A percentile compares a stretch with the other conserved stretches of the same genome.
phyloP scores from a whole-genome alignment of 2,888 invertebrate species.

The Conchocele bisecta region DNA sequence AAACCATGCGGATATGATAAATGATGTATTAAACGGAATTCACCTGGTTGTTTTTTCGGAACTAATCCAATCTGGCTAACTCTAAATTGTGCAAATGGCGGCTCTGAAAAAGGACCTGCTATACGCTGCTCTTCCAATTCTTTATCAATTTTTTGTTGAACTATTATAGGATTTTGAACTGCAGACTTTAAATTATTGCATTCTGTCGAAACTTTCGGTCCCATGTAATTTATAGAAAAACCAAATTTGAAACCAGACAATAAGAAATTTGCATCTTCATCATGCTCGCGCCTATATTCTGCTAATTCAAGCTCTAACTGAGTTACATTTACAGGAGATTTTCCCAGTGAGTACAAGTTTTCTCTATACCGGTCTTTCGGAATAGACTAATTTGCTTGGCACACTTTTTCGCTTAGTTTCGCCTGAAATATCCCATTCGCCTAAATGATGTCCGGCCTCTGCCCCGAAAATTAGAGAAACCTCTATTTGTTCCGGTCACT shows the following conservation, averaged over 20 bases:
- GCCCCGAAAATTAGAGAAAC: background rate
- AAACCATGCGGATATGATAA: slow-evolving; percentile 22
- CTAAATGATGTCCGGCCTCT: background rate
- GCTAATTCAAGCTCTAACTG: background rate
- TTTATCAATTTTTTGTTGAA: slow-evolving; percentile 23
- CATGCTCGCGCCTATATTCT: background rate
- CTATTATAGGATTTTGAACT: background rate
- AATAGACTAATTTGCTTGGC: too few relatives aligned
- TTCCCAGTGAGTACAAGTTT: background rate
- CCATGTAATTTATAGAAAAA: slow-evolving; percentile 33
- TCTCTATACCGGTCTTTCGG: too few relatives aligned
- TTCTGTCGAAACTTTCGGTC: slow-evolving; percentile 12
- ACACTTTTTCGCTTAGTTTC: too few relatives aligned
- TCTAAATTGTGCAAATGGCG: slow-evolving; percentile 11
- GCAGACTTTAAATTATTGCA: slow-evolving; percentile 36
- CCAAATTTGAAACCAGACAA: slow-evolving; percentile 27
- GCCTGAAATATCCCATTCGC: background rate
- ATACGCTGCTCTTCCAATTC: slow-evolving; percentile 35
- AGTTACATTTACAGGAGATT: background rate
- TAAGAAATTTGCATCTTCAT: background rate
- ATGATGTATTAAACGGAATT: slow-evolving; percentile 28
- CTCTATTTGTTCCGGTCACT: too few relatives aligned
- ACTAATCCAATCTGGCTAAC: slow-evolving; percentile 22
- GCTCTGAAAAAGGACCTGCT: slow-evolving; percentile 27
- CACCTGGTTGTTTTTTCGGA: slow-evolving; percentile 21